Percentiles rank a stretch among this genome's conserved stretches.
These are phyloP conservation scores for Trididemnum clinides DNA, from an alignment of 23 tunicate species.

Conservation along the genomic window DNA sequence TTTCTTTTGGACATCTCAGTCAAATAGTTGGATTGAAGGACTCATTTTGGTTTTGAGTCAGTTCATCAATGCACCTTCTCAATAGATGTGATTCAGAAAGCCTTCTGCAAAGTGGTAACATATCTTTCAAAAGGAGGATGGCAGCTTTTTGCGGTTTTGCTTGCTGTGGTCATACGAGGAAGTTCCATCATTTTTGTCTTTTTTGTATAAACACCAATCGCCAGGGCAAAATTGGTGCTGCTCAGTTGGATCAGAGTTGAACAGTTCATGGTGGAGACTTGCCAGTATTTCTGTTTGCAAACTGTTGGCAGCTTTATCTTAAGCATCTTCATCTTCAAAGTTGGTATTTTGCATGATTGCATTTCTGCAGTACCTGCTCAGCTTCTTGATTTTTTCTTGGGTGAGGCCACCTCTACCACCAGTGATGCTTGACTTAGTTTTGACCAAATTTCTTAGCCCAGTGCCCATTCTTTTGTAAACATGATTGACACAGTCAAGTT, in stretches of 20 bases:
- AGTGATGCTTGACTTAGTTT: neutral
- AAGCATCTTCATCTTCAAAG: neutral
- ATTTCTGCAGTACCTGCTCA: neutral
- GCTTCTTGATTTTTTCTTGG: neutral
- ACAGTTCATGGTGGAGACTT: neutral
- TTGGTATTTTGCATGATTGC: neutral
- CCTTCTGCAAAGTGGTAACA: neutral
- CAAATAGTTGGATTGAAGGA: neutral
- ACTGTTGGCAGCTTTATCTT: neutral
- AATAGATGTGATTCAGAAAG: neutral
- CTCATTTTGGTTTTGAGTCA: conserved; percentile 21
- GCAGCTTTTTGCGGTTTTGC: neutral
- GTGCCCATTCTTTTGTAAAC: conserved; percentile 20
- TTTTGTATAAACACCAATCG: neutral
- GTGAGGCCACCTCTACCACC: conserved; percentile 38
- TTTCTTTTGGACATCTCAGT: conserved; percentile 17
- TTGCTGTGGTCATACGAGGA: neutral
- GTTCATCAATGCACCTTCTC: conserved; percentile 2
- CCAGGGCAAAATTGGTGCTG: conserved; percentile 11
- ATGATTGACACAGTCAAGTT: conserved; percentile 34
- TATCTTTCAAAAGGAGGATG: neutral
- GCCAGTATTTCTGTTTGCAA: neutral
- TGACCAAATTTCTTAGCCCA: conserved; percentile 24
- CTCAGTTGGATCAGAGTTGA: neutral
- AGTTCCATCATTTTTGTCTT: neutral